Base-by-base conservation (phyloP, 92 coral and sea anemone species). In the Palythoa grandiflora region DNA sequence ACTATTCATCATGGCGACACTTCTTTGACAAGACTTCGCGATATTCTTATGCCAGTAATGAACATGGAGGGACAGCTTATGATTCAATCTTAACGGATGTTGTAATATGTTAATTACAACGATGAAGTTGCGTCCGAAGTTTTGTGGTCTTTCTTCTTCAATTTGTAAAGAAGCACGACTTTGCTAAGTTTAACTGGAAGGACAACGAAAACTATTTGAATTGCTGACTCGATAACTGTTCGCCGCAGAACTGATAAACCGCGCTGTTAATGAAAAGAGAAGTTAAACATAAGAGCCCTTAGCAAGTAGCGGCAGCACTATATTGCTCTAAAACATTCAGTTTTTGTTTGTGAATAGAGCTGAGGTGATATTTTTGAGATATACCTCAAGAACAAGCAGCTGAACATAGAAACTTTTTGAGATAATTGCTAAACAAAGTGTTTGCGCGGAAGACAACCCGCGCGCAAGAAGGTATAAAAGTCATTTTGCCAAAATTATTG, bases 21-120 rank as follows among this genome's bases (percentile, higher is more conserved):
- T 0, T 81, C 86, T 2, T 48, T 81, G 75, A 81, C 86, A 81
- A 48, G 86, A 48, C 86, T 81, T 66, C 86, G 86, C n/a, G 86
- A 81, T 48, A 81, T 81, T 39, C 86, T 81, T 16, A 81, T 81
- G 86, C 86, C 86, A n/a, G 76, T 81, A 1, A 66, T 48, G 76
- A 81, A 81, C 59, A 81, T 81, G 86, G 86, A 81, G 28, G 86
- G 86, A 2, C 86, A 81, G 19, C 21, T 81, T 36, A 81, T 9
- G 21, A 66, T 81, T 13, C 60, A 81, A 15, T 75, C 76, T 47
- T 81, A 48, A 66, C 28, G 28, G 6, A 63, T 63, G 70, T 17
- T 61, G 36, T 20, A 63, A 19, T 63, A 63, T 63, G 37, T n/a
- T 63, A 63, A 63, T 63, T 63, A 20, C 5, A 17, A 3, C n/a